phyloP scores from a whole-genome alignment of 92 coral and sea anemone species.

The Pocillopora grandis region DNA sequence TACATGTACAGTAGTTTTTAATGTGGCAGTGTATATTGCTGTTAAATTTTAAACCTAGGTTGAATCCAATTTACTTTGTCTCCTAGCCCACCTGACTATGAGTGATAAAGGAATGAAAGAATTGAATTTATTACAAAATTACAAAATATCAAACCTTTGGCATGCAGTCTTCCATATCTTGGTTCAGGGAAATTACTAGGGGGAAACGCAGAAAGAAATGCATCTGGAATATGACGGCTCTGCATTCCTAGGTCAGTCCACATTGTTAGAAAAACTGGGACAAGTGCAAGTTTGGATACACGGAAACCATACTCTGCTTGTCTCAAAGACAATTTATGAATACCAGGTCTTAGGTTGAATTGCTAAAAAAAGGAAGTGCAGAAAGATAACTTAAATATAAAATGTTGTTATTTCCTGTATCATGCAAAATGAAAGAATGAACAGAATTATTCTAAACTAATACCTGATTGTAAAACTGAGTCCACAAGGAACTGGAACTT shows the following conservation, averaged over 20 bases:
- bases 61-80: too few species aligned
- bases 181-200: constrained; percentile 60
- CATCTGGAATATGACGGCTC: constrained; percentile 84
- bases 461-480: constrained; percentile 60
- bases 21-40: too few species aligned
- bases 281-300: constrained; percentile 57
- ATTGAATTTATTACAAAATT: background rate
- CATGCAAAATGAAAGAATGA: too few species aligned
- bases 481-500: constrained; percentile 61
- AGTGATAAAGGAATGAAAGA: too few species aligned
- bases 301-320: constrained; percentile 74
- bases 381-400: background rate
- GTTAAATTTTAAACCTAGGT: background rate
- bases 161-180: constrained; percentile 78
- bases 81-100: too few species aligned
- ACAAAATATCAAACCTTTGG: constrained; percentile 56
- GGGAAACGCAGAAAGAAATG: constrained; percentile 60
- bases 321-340: constrained; percentile 68
- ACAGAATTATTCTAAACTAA: too few species aligned
- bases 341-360: constrained; percentile 74
- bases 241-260: constrained; percentile 97
- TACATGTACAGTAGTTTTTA: too few species aligned
- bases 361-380: background rate
- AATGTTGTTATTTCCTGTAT: background rate
- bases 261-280: constrained; percentile 57